Evolutionary conservation across 2,888 invertebrate species (phyloP), one percentile per base, ranked within the genome.

Genomic region (Artemia sp.): DNA sequence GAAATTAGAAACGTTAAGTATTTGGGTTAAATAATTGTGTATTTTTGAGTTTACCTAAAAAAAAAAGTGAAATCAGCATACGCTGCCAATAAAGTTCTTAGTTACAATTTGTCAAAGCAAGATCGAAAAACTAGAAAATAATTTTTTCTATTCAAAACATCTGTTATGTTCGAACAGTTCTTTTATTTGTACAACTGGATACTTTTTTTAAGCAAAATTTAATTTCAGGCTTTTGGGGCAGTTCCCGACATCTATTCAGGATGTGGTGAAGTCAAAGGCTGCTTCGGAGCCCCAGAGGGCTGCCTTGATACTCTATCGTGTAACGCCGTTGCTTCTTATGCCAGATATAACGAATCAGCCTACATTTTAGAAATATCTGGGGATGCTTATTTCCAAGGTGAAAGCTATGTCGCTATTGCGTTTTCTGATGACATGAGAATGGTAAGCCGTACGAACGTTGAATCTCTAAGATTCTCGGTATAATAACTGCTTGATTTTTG

Each of bases 401-500:
- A 51, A 51, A 51, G 51, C 51, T 68, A 68, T 19, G 68, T 68
- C 11, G 68, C 68, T 50, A 51, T 68, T 50, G 68, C 51, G 51
- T 68, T 68, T 51, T 68, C 68, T 51, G 51, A 68, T 12, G 68
- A 68, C 51, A n/a, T n/a, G 38, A 12, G 51, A 68, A 68, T 68
- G 68, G 68, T 68, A 68, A 68, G n/a, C 51, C 11, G 14, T 66
- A 14, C n/a, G 58, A 38, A 38, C 4, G 5, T 38, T 2, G 6
- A 38, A 38, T 38, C 38, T 0, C 38, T 38, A 38, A 38, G 1
- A 5, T 38, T 38, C 38, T 6, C 6, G 4, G 38, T 38, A 38
- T 38, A 38, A 38, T 38, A 5, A 38, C 4, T 38, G 1, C 2
- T 2, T 38, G 1, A 38, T 38, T 38, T 38, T 38, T 38, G 38